Base-by-base conservation (phyloP, 2,888 invertebrate species). In the Xanthia icteritia region DNA sequence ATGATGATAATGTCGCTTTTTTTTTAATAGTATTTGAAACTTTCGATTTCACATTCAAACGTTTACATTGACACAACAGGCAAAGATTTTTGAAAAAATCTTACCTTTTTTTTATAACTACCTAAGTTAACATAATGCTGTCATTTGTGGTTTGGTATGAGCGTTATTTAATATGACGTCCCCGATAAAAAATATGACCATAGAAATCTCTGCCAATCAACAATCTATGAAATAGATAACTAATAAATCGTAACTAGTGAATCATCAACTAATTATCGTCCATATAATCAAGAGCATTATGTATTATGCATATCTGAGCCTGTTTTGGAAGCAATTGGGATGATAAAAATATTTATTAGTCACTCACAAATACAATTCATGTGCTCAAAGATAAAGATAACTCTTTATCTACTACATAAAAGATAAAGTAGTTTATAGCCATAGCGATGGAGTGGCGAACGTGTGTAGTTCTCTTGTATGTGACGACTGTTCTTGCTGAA, bases 371-470 rank as follows among this genome's bases (percentile, higher is more conserved):
- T 31, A 17, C 45, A 11, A 20, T 31, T 31, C 20, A 60, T 9
- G 31, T 31, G 17, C 9, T 31, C 20, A 31, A 9, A 61, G 61
- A 61, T 61, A 31, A 61, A 31, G 31, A 61, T 60, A 31, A 3
- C 5, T 27, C 8, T 58, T 6, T 60, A 27, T 31, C 20, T 31
- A 31, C 2, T 31, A 20, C 20, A 20, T 20, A 31, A 5, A 31
- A 8, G 15, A 70, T 66, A 17, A 42, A 42, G 17, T 23, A 11
- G 23, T 23, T 15, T 42, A 68, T 6, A 36, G 5, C 0, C 27
- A 11, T 23, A 51, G n/a, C 60, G 3, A 81, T 84, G 81, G 31
- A 58, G 58, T 61, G 69, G 73, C 15, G 73, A 73, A 63, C 63
- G 58, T 63, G 42, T 74, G 51, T 75, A 8, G 36, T 77, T 51